Conservation (phyloP, 2,888 invertebrate species). For the Drosophila lacicola region DNA sequence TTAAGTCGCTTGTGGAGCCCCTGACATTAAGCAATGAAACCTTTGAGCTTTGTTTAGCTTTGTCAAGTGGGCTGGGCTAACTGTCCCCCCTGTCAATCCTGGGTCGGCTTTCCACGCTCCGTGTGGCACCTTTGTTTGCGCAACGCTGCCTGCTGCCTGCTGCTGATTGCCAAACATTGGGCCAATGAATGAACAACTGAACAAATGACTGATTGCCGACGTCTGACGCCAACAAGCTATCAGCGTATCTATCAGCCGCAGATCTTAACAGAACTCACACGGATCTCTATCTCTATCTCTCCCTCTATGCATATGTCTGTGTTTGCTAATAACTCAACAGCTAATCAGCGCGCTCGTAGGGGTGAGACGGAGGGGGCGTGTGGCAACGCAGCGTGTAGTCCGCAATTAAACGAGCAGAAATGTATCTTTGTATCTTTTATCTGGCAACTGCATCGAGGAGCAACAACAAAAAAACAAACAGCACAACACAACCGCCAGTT, state of each 20-base stretch:
- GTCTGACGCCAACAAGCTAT: constrained; percentile 29
- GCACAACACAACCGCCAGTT: constrained; percentile 32
- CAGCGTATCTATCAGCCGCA: constrained; percentile 41
- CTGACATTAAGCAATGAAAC: constrained; percentile 81
- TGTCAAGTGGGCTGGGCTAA: constrained; percentile 56
- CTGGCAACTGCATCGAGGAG: constrained; percentile 57
- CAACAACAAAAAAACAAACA: constrained; percentile 46
- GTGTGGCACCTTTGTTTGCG: constrained; percentile 79
- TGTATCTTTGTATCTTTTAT: constrained; percentile 76
- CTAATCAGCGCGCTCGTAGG: constrained; percentile 67
- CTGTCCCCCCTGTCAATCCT: constrained; percentile 51
- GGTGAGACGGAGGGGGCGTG: background rate
- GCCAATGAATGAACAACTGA: constrained; percentile 61
- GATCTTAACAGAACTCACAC: constrained; percentile 45
- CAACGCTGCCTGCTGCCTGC: constrained; percentile 35
- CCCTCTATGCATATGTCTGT: constrained; percentile 55
- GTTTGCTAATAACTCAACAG: constrained; percentile 82
- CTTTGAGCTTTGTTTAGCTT: constrained; percentile 74
- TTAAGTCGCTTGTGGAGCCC: constrained; percentile 76
- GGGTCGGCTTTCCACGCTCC: constrained; percentile 70
- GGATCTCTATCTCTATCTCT: constrained; percentile 18
- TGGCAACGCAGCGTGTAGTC: constrained; percentile 64
- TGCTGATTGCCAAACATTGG: constrained; percentile 65
- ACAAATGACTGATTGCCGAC: constrained; percentile 69
- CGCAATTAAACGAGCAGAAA: constrained; percentile 76